Evolutionary conservation across 2,888 invertebrate genomes (phyloP), one percentile per base, ranked within the genome.

Genomic region (Cryptocheilus praepositus): DNA sequence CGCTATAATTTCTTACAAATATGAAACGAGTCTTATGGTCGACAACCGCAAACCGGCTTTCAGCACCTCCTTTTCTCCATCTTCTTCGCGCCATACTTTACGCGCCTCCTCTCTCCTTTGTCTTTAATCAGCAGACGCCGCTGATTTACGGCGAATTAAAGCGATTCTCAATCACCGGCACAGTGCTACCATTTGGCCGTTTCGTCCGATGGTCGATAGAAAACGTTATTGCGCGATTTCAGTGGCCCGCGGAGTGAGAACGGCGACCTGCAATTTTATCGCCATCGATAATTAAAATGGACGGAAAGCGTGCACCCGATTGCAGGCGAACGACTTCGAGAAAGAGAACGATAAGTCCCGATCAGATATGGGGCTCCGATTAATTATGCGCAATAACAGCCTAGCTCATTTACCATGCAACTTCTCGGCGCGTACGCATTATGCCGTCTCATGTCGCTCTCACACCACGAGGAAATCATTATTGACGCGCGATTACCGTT

Each of bases 1-100:
- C 64, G 75, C 76, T 75, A 67, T 81, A 79, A 82, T 80, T 83
- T 76, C 77, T 79, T 76, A 73, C 80, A 79, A 83, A 82, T 82
- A 79, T 80, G 81, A 75, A 74, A 60, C 58, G 64, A 67, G 66
- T 53, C 13, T 45, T 52, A 52, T 43, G 36, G 45, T 53, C 28
- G 16, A 49, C 62, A 58, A 66, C 65, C 45, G 61, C 55, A 49
- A 54, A 21, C 60, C 65, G 49, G 61, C 75, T 76, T 74, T 79
- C 79, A 73, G 46, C 79, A 73, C 79, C 74, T 79, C 67, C 74
- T 73, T 71, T 75, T 71, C 70, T 64, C 73, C 55, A 54, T 64
- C 71, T 71, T 45, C 46, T 49, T 60, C 71, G 64, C 36, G 59
- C 64, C 45, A 61, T 61, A 61, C 69, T 69, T 71, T 73, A 54